Percentiles rank a stretch among this genome's conserved stretches.
Evolutionary conservation across 2,888 invertebrate species (phyloP).

Genomic region (Plagodis pulveraria): DNA sequence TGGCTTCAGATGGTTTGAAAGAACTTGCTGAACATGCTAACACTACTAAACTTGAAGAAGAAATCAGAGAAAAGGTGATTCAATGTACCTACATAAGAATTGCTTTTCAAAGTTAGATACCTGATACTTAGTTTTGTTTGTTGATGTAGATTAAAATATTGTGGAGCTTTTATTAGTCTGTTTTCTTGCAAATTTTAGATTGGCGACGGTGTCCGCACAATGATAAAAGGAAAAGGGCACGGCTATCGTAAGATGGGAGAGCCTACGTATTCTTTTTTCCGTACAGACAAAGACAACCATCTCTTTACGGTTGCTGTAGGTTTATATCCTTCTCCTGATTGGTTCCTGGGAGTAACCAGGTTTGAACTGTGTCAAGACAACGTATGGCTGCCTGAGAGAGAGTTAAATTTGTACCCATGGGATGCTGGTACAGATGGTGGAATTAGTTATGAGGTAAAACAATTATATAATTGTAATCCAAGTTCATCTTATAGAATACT

Average conservation of each 20-base stretch:
- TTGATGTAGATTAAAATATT: no score
- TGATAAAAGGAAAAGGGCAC: conserved; percentile 77
- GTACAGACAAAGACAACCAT: conserved; percentile 67
- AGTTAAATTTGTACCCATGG: conserved; percentile 95
- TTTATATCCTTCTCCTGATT: conserved; percentile 91
- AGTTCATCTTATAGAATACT: no score
- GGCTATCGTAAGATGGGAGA: conserved; percentile 68
- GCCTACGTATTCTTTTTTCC: conserved; percentile 70
- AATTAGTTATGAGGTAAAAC: conserved; percentile 91
- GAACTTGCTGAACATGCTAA: conserved; percentile 73
- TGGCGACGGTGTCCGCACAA: conserved; percentile 69
- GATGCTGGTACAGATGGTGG: conserved; percentile 98
- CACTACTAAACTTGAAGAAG: conserved; percentile 65
- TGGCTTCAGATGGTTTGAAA: conserved; percentile 66
- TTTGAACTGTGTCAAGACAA: conserved; percentile 95
- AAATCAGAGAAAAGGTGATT: conserved; percentile 70
- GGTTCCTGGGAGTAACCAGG: conserved; percentile 97
- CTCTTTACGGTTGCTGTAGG: conserved; percentile 65
- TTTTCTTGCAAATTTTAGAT: conserved; percentile 48
- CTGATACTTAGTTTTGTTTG: no score
- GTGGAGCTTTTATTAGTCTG: no score
- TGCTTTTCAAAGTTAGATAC: no score
- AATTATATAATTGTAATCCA: no score
- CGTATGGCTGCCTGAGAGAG: conserved; percentile 93
- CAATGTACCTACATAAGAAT: not conserved